Evolutionary conservation across 2,888 invertebrate genomes (phyloP), one percentile per base, ranked within the genome.

Genomic region (Chrysolina oricalcia): DNA sequence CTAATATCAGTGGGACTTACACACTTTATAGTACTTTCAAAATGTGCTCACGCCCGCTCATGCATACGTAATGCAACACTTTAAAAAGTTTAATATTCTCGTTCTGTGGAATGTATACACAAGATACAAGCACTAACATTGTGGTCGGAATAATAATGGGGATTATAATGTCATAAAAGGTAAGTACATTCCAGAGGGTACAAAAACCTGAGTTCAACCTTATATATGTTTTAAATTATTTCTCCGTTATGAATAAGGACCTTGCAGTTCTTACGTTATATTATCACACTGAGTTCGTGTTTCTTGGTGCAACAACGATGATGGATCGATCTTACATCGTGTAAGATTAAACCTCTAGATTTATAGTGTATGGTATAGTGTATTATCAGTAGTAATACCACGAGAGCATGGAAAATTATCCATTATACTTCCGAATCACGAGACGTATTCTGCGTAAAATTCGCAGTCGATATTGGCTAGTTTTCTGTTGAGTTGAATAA

Each of bases 11-110:
- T 59, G 59, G 15, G 40, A 68, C 68, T 35, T 23, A 40, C 68
- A 68, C 19, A 53, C 68, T 68, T 68, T 56, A 56, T 68, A 40
- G 41, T 68, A 68, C 68, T 68, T 68, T 68, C 68, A 56, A 17
- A 68, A 68, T 68, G 68, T 53, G 40, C 68, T 68, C 68, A 68
- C 68, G 53, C 21, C 41, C 35, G 53, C 53, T 50, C 68, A 68
- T 68, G 53, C 68, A 68, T 68, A 68, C 68, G 53, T 53, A 68
- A 68, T 68, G 56, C 56, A 53, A 68, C 68, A 68, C 53, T 68
- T 53, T 35, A 35, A 41, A 50, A 68, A 68, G 53, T 68, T 68
- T 68, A 53, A 68, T 68, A 68, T 68, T 56, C 68, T 48, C 23
- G 67, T 50, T 67, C 19, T 40, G 17, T 40, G 68, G 17, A 68